These are phyloP conservation scores for Anthoscopus minutus DNA, from an alignment of 2,113 vertebrate genomes.

Conservation along the genomic window DNA sequence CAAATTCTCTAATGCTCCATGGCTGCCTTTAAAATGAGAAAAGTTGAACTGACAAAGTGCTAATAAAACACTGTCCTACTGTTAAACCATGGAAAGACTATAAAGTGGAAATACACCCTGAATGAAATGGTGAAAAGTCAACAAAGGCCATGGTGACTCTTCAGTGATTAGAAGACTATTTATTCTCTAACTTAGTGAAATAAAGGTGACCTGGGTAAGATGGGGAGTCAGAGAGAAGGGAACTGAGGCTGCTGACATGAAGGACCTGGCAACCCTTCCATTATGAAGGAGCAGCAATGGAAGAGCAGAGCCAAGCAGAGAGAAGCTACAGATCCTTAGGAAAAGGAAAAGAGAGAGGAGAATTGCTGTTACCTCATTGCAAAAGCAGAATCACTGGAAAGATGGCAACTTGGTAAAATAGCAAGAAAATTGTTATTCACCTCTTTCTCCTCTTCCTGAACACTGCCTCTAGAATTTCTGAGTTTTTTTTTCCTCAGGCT, in stretches of 20 bases:
- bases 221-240: background rate
- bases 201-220: background rate
- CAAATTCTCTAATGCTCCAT: background rate
- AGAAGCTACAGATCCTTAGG: background rate
- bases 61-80: background rate
- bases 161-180: background rate
- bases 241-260: background rate
- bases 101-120: background rate
- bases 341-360: background rate
- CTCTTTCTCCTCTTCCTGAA: background rate
- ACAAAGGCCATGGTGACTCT: background rate
- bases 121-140: background rate
- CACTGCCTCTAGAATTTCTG: background rate
- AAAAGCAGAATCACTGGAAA: too few species aligned
- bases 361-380: too few species aligned
- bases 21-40: background rate
- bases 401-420: too few species aligned
- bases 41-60: background rate
- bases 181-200: background rate
- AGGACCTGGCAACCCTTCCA: background rate
- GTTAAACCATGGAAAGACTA: background rate
- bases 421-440: background rate
- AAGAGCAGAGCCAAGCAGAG: background rate
- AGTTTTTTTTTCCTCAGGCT: background rate
- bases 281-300: background rate